phyloP scores from a whole-genome alignment of 2,797 vertebrate species.

The Buceros bicornis region DNA sequence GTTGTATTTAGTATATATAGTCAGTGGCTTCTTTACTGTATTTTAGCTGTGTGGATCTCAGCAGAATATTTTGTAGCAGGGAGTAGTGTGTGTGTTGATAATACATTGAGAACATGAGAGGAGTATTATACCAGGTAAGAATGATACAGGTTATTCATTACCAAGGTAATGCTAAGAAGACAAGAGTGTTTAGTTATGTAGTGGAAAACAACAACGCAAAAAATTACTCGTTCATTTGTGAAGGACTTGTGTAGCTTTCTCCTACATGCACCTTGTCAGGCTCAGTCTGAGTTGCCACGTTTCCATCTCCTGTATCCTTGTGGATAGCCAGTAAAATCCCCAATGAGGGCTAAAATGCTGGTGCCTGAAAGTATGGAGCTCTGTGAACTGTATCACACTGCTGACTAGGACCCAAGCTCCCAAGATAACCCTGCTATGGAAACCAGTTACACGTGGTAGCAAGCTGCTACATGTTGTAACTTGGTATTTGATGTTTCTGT shows the following conservation, averaged over 20 bases:
- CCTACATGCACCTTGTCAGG: neutral
- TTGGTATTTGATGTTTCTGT: neutral
- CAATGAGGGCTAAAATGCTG: neutral
- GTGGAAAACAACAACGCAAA: neutral
- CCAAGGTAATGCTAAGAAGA: neutral
- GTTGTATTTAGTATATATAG: neutral
- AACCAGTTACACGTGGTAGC: neutral
- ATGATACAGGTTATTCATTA: neutral
- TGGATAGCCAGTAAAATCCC: neutral
- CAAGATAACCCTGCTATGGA: neutral
- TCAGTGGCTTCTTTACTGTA: neutral
- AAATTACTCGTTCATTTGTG: neutral
- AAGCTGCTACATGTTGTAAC: neutral
- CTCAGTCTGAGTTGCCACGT: neutral
- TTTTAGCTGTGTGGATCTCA: neutral
- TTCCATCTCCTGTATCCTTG: neutral
- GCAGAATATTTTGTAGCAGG: neutral
- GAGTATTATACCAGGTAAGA: neutral
- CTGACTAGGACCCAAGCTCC: fast-evolving
- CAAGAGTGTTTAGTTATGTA: neutral
- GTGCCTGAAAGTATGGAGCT: neutral
- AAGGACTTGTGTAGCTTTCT: neutral
- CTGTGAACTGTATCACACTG: neutral
- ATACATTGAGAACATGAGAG: neutral
- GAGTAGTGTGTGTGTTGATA: neutral